Base-by-base conservation (phyloP, 2,888 invertebrate genomes). In the Ophion costatus region DNA sequence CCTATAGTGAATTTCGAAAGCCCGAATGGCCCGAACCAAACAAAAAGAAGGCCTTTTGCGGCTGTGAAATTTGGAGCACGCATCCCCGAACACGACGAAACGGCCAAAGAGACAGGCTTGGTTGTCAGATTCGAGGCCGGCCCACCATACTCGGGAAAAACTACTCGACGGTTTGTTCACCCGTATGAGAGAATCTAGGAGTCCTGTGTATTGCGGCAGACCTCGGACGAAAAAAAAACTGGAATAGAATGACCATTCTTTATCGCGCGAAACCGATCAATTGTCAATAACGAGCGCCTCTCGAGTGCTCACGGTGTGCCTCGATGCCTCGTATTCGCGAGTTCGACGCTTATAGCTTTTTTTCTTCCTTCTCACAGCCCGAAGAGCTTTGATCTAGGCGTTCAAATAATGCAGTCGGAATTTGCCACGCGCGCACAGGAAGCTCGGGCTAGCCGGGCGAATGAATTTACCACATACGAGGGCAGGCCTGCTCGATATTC, bases 31-130 rank as follows among this genome's bases (percentile, higher is more conserved):
- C 1, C 17, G 17, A 14, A 33, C 14, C 2, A 22, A 59, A 51
- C 20, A 51, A 33, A 24, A 33, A 29, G 38, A n/a, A 5, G 70
- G 51, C 17, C 17, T 51, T 14, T 51, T 51, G 0, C 33, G 33
- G 24, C 3, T 17, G 64, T 38, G 38, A 17, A 45, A 83, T 75
- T 79, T 64, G 45, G 61, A 51, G 1, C 51, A 79, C 64, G 83
- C 75, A 71, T 83, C 79, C 75, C 45, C 75, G 79, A 79, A 22
- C 79, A 42, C 69, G 79, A 64, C 63, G 11, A 63, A 57, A 45
- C 42, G 22, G 29, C 64, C 70, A 75, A 69, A 80, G 51, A 29
- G 61, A 57, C 42, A 51, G 33, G n/a, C 14, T 38, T 45, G 33
- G 22, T 38, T 38, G 42, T 66, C 24, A 69, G 57, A 66, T 64